phyloP scores from a whole-genome alignment of 1,140 invertebrate genomes.

The Heliconius melpomene region DNA sequence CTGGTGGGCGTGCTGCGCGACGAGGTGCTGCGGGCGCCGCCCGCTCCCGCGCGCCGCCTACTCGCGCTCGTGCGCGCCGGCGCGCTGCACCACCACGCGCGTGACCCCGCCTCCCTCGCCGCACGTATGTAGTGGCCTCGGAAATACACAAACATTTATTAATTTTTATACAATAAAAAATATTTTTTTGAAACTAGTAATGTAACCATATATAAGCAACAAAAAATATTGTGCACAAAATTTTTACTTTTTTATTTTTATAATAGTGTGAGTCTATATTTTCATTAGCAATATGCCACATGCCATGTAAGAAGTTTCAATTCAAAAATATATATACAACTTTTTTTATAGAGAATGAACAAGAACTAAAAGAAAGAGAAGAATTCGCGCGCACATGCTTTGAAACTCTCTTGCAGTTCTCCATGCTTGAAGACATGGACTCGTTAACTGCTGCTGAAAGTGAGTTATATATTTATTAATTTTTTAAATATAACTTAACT shows the following conservation, averaged over 20 bases:
- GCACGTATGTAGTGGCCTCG: not conserved
- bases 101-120: not conserved
- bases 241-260: no score
- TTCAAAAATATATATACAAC: no score
- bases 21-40: conserved; percentile 55
- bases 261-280: no score
- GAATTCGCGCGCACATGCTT: conserved; percentile 98
- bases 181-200: no score
- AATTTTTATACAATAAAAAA: no score
- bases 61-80: conserved; percentile 95
- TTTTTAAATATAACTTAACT: no score
- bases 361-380: conserved; percentile 92
- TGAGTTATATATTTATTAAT: conserved; percentile 37
- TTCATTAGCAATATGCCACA: no score
- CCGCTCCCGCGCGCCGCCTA: conserved; percentile 42
- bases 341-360: conserved; percentile 86
- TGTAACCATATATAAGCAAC: no score
- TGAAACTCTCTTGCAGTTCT: conserved; percentile 97
- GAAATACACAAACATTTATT: no score
- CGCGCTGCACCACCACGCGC: conserved; percentile 87
- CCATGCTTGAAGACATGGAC: conserved; percentile 86
- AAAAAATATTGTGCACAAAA: no score
- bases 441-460: conserved; percentile 57
- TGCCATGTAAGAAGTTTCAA: no score
- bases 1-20: conserved; percentile 60